Base-by-base conservation (phyloP, 23 tunicate genomes). In the Diplosoma virens region DNA sequence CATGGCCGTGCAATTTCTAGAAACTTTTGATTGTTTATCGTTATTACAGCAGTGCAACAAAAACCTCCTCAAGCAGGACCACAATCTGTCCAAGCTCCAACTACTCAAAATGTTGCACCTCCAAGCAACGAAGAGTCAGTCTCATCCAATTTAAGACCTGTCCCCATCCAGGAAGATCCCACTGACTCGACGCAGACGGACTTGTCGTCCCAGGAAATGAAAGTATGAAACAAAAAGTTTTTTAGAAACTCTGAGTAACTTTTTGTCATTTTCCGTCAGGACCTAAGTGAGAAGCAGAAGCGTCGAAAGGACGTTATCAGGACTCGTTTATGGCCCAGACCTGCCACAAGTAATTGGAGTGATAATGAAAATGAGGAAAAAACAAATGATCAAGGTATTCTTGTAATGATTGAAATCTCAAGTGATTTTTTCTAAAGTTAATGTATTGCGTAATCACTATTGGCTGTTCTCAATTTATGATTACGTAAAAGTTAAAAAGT, bases 281-380 rank as follows among this genome's bases (percentile, higher is more conserved):
- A 86, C 22, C 32, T 79, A 22, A 53, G 21, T 9, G 86, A 81
- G 60, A 87, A 82, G 50, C 87, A 81, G 35, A 68, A 60, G 32
- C 76, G 87, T 2, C 53, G 86, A 21, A 80, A 87, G 79, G 95
- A 87, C 25, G 87, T 87, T 65, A 67, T 87, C 7, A 33, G 86
- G 17, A 87, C 95, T 5, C 78, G 95, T 16, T 77, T 87, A 67
- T 69, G 79, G 78, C 95, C 95, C 1, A 47, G 82, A 45, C 95
- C 95, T 30, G 95, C 95, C 4, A 52, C 71, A 3, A 66, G 71
- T 33, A 75, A 58, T n/a, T 82, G 92, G 84, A 61, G 60, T 21
- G 33, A 55, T 20, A 59, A 81, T 14, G 84, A 80, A 32, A 33
- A 22, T 9, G 79, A 81, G 11, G 72, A 18, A 18, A 9, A 14